Evolutionary conservation across 2,888 invertebrate species (phyloP).

Genomic region (Drosophila paucipuncta): DNA sequence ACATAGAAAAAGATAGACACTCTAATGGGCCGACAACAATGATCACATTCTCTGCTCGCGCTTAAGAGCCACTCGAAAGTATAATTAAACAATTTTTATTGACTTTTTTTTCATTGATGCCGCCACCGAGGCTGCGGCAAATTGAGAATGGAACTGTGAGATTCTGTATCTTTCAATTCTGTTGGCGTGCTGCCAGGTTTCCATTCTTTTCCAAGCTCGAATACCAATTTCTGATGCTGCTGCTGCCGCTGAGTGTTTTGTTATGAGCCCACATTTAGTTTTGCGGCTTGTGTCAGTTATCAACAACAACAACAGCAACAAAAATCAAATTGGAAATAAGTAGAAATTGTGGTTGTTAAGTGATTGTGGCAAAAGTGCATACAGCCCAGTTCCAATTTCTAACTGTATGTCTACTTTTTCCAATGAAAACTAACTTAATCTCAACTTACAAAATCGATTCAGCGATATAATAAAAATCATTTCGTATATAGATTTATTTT

Average conservation of each 20-base stretch:
- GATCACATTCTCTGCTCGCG: slow-evolving; percentile 70
- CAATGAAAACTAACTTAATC: slow-evolving; percentile 14
- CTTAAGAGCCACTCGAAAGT: slow-evolving; percentile 75
- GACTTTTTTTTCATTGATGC: slow-evolving; percentile 74
- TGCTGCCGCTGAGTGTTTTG: slow-evolving; percentile 45
- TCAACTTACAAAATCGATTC: slow-evolving; percentile 18
- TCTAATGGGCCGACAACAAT: slow-evolving; percentile 70
- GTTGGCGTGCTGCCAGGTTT: slow-evolving; percentile 39
- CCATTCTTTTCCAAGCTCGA: slow-evolving; percentile 35
- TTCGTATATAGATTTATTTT: neutral
- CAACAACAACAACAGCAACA: slow-evolving; percentile 19
- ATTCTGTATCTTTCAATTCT: slow-evolving; percentile 43
- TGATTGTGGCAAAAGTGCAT: slow-evolving; percentile 48
- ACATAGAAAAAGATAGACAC: slow-evolving; percentile 14
- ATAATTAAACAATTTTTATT: slow-evolving; percentile 80
- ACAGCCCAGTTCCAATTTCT: slow-evolving; percentile 42
- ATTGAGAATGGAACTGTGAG: slow-evolving; percentile 42
- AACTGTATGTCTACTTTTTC: slow-evolving; percentile 34
- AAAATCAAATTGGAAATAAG: slow-evolving; percentile 63
- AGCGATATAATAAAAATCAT: neutral
- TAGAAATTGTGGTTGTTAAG: slow-evolving; percentile 65
- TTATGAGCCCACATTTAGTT: slow-evolving; percentile 61
- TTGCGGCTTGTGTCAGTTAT: slow-evolving; percentile 49
- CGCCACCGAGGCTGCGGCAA: slow-evolving; percentile 46
- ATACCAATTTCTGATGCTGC: slow-evolving; percentile 30